Evolutionary conservation across 2,113 vertebrate genomes (phyloP).

Genomic region (Psettodes erumei): DNA sequence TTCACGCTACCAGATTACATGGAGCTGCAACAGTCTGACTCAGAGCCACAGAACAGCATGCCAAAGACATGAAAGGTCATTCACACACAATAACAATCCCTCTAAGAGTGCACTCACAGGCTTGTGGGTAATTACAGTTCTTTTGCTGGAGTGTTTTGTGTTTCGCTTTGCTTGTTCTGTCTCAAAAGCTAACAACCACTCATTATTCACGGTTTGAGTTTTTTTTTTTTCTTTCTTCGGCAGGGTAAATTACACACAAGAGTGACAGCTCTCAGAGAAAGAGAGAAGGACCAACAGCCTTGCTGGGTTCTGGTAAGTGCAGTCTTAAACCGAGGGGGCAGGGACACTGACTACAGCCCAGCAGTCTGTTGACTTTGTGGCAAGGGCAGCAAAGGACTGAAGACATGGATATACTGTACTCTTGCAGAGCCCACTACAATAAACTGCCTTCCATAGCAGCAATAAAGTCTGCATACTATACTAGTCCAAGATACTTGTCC

Average conservation of each 20-base stretch:
- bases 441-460: slow-evolving; percentile 65
- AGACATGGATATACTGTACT: slow-evolving; percentile 71
- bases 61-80: slow-evolving; percentile 84
- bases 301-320: slow-evolving; percentile 76
- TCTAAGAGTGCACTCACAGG: slow-evolving; percentile 83
- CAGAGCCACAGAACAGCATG: slow-evolving; percentile 65
- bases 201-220: slow-evolving; percentile 85
- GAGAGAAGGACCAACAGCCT: slow-evolving; percentile 71
- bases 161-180: slow-evolving; percentile 85
- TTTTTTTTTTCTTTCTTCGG: slow-evolving; percentile 62
- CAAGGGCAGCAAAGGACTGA: slow-evolving; percentile 74
- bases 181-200: slow-evolving; percentile 85
- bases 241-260: slow-evolving; percentile 83
- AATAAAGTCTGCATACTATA: slow-evolving; percentile 62
- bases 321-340: slow-evolving; percentile 81
- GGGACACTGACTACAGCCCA: slow-evolving; percentile 77
- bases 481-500: slow-evolving; percentile 51
- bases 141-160: slow-evolving; percentile 84
- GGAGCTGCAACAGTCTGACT: slow-evolving; percentile 56
- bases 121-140: slow-evolving; percentile 85
- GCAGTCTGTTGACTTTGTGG: slow-evolving; percentile 83
- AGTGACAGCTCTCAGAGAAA: slow-evolving; percentile 84
- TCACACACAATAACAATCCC: slow-evolving; percentile 82
- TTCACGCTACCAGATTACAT: slow-evolving; percentile 55
- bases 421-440: slow-evolving; percentile 60